These are phyloP conservation scores for Peromyscus nudipes DNA, from an alignment of 2,797 vertebrate genomes.

Conservation along the genomic window DNA sequence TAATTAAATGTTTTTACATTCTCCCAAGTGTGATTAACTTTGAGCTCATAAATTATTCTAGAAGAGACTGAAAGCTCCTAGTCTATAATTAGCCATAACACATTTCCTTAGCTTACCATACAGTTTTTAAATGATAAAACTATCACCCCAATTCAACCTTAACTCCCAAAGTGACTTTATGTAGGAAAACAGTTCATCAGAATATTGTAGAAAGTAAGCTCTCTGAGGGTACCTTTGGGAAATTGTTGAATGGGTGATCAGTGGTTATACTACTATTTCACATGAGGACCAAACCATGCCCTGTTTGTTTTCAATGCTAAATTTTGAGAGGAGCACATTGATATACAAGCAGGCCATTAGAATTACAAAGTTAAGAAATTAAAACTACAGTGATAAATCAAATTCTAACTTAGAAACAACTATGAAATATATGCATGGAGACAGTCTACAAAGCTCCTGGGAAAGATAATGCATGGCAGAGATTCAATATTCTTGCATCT, in stretches of 20 bases:
- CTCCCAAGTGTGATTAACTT: constrained; percentile 53
- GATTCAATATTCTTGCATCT: background rate
- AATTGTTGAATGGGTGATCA: background rate
- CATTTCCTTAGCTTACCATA: constrained; percentile 50
- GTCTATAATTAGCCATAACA: constrained; percentile 44
- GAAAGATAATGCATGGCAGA: constrained; percentile 35
- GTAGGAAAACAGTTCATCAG: background rate
- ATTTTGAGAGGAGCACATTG: constrained; percentile 2
- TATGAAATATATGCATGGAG: background rate
- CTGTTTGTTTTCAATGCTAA: background rate
- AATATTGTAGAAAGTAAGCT: constrained; percentile 1
- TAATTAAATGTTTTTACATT: constrained; percentile 65
- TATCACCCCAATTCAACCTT: background rate
- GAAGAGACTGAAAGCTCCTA: constrained; percentile 54
- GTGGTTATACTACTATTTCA: background rate
- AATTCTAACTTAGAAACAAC: constrained; percentile 46
- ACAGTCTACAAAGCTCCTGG: background rate
- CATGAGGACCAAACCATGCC: background rate
- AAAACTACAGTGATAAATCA: background rate
- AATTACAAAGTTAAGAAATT: background rate
- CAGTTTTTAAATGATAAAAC: constrained; percentile 40
- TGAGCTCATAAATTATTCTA: constrained; percentile 53
- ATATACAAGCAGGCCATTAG: background rate
- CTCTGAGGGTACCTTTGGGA: background rate
- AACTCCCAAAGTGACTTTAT: constrained; percentile 42